phyloP scores from a whole-genome alignment of 2,797 vertebrate species.

The Poecilia wingei region DNA sequence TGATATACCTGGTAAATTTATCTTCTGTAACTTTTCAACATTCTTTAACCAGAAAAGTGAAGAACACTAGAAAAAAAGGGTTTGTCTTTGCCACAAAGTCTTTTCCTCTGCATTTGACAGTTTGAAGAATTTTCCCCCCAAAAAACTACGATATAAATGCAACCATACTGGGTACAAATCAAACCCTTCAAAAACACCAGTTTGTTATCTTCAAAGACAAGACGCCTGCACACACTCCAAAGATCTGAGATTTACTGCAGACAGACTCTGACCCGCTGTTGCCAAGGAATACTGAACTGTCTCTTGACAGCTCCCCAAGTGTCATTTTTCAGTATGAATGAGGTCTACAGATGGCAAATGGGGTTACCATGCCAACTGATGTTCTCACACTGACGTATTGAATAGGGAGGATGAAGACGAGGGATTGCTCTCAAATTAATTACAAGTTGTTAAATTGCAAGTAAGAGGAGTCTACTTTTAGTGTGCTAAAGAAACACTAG shows the following conservation, averaged over 20 bases:
- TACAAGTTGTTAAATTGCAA: constrained; percentile 36
- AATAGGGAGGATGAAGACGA: constrained; percentile 47
- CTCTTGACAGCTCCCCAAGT: constrained; percentile 68
- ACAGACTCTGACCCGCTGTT: constrained; percentile 45
- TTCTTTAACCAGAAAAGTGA: neutral
- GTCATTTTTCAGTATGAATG: constrained; percentile 72
- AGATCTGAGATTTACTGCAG: constrained; percentile 37
- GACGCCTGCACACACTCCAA: constrained; percentile 15
- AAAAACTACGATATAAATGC: constrained; percentile 8
- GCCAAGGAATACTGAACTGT: constrained; percentile 61
- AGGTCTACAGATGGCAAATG: constrained; percentile 71
- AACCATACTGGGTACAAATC: constrained; percentile 15
- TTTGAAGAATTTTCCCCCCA: neutral
- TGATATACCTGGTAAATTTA: neutral
- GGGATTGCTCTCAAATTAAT: constrained; percentile 50
- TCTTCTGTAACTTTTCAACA: neutral
- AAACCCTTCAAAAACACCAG: constrained; percentile 28
- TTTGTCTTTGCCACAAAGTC: neutral
- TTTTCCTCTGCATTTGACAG: neutral
- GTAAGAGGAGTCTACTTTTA: constrained; percentile 29
- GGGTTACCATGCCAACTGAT: constrained; percentile 75
- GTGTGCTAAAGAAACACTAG: constrained; percentile 16
- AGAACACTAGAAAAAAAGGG: neutral
- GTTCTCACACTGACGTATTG: constrained; percentile 47
- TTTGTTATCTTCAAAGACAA: constrained; percentile 34